phyloP scores from a whole-genome alignment of 92 coral and sea anemone species.

The Epizoanthus illoricatus region DNA sequence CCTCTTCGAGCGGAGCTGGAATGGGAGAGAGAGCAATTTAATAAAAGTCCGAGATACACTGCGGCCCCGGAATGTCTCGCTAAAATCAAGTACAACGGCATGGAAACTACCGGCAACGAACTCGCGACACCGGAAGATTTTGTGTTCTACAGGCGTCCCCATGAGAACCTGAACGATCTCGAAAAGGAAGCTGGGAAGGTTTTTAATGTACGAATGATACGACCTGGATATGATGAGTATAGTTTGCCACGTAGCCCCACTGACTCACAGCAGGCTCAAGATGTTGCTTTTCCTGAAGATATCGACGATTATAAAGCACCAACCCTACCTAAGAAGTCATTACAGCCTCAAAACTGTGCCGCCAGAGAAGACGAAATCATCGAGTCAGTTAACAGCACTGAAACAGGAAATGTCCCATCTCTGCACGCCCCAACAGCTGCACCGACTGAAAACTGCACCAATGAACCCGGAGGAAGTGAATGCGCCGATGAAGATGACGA shows the following conservation, averaged over 20 bases:
- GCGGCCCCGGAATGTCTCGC: slow-evolving; percentile 9
- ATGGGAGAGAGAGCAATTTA: slow-evolving; percentile 29
- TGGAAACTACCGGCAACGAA: slow-evolving; percentile 28
- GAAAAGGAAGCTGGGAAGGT: slow-evolving; percentile 38
- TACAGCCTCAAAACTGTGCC: neutral
- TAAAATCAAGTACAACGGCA: slow-evolving; percentile 10
- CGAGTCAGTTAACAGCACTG: neutral
- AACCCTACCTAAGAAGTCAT: neutral
- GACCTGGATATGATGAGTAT: slow-evolving; percentile 25
- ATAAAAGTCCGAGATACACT: slow-evolving; percentile 21
- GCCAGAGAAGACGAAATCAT: neutral
- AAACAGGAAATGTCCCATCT: neutral
- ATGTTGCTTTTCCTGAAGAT: neutral
- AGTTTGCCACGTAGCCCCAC: slow-evolving; percentile 16
- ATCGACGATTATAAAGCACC: neutral
- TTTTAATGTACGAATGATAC: slow-evolving; percentile 35
- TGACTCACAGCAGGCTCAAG: neutral
- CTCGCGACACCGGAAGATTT: slow-evolving; percentile 27
- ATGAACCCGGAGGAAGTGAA: neutral
- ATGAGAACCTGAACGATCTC: slow-evolving; percentile 28
- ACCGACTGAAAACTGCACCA: neutral
- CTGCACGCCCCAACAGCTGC: neutral
- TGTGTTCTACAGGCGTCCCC: slow-evolving; percentile 35
- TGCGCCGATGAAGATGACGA: slow-evolving; percentile 14
- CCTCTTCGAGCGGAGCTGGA: slow-evolving; percentile 37